Conservation (phyloP, 2,113 vertebrate species). For the Proterorhinus semilunaris region DNA sequence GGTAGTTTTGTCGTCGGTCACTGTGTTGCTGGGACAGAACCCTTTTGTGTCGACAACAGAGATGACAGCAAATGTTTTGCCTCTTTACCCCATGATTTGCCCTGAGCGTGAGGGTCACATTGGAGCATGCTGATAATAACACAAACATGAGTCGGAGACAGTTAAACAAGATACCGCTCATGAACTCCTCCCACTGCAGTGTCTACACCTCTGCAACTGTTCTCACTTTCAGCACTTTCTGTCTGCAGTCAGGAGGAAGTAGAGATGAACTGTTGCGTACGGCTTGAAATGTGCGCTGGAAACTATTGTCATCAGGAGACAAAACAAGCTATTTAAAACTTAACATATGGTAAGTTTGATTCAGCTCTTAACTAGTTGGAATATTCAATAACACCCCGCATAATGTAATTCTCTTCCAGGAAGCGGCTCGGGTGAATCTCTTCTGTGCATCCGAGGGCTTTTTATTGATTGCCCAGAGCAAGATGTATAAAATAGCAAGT, state of each 20-base stretch:
- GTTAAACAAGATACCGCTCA: slow-evolving; percentile 20
- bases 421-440: background rate
- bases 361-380: background rate
- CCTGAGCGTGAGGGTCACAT: background rate
- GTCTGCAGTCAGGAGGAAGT: slow-evolving; percentile 72
- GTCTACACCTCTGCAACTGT: slow-evolving; percentile 17
- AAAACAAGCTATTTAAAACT: slow-evolving; percentile 5
- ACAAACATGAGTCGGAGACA: slow-evolving; percentile 32
- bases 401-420: slow-evolving; percentile 5
- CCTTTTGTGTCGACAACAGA: slow-evolving; percentile 27
- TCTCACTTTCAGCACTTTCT: slow-evolving; percentile 34
- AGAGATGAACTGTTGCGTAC: slow-evolving; percentile 43
- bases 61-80: background rate
- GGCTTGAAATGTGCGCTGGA: slow-evolving; percentile 47
- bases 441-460: background rate
- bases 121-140: slow-evolving; percentile 28
- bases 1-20: background rate
- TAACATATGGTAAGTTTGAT: slow-evolving; percentile 29
- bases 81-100: background rate
- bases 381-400: slow-evolving; percentile 24
- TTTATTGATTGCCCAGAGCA: background rate
- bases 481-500: background rate
- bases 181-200: slow-evolving; percentile 36
- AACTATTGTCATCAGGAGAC: slow-evolving; percentile 35
- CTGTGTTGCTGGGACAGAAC: slow-evolving; percentile 3